Evolutionary conservation across 1,140 invertebrate genomes (phyloP).

Genomic region (Chelonus insularis): DNA sequence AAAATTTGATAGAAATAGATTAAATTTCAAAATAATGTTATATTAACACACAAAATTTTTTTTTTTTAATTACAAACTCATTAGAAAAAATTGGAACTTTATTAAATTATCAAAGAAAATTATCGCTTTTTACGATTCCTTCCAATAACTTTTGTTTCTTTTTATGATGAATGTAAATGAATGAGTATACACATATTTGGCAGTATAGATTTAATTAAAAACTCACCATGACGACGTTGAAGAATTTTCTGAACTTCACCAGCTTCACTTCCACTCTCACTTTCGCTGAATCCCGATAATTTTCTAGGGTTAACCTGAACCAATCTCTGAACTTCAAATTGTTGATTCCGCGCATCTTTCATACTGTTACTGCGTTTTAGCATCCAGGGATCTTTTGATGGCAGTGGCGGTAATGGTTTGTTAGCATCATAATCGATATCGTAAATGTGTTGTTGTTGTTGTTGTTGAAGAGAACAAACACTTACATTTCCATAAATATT

Average conservation of each 20-base stretch:
- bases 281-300: conserved; percentile 42
- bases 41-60: no score
- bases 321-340: conserved; percentile 28
- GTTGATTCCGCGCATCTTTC: conserved; percentile 29
- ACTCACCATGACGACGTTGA: conserved; percentile 55
- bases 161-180: no score
- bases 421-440: conserved; percentile 48
- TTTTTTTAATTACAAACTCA: no score
- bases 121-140: no score
- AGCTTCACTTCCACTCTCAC: conserved; percentile 68
- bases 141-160: no score
- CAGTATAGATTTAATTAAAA: no score
- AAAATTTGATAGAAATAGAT: no score
- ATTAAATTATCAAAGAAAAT: no score
- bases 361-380: conserved; percentile 27
- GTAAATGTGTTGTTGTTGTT: background rate
- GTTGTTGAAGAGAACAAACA: background rate
- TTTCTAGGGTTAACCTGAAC: conserved; percentile 30
- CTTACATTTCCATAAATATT: conserved; percentile 34
- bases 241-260: conserved; percentile 68
- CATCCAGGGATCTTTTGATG: conserved; percentile 30
- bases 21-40: no score
- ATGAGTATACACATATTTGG: no score
- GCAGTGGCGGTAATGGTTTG: conserved; percentile 46
- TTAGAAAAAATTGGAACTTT: no score